Evolutionary conservation across 2,888 invertebrate genomes (phyloP).

Genomic region (Caenorhabditis auriculariae): DNA sequence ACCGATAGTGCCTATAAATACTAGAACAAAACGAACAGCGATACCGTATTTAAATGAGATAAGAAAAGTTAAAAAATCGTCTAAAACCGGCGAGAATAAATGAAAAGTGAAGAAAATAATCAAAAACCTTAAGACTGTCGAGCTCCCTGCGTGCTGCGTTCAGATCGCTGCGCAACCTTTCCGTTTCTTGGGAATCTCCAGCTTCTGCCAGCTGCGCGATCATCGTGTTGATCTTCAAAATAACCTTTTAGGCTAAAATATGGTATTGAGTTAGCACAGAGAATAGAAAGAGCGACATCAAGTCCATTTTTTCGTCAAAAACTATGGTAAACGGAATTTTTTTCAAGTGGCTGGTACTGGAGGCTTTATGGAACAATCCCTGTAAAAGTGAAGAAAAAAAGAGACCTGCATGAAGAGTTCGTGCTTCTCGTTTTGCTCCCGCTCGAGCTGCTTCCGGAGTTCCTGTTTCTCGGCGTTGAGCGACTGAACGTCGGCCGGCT

Average conservation of each 20-base stretch:
- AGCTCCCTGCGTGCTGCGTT: constrained; percentile 12
- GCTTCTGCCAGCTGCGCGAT: constrained; percentile 56
- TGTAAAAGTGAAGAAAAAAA: not conserved
- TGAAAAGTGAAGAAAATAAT: too few species aligned
- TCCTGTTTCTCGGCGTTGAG: constrained; percentile 57
- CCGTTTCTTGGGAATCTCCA: constrained; percentile 25
- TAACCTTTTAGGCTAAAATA: constrained; percentile 4
- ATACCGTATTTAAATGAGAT: too few species aligned
- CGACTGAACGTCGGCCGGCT: constrained; percentile 51
- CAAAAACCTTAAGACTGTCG: constrained; percentile 15
- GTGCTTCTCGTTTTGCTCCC: constrained; percentile 59
- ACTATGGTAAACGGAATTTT: too few species aligned
- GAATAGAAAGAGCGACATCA: not conserved
- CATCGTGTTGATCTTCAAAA: constrained; percentile 52
- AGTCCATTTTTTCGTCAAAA: not conserved
- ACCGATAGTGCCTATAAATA: too few species aligned
- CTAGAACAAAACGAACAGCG: too few species aligned
- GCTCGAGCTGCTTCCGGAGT: constrained; percentile 52
- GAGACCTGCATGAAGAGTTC: constrained; percentile 60
- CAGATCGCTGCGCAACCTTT: constrained; percentile 25
- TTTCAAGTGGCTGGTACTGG: too few species aligned
- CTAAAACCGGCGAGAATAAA: too few species aligned
- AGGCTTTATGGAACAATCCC: too few species aligned
- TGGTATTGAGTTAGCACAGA: not conserved
- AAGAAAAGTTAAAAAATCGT: too few species aligned